A percentile compares a stretch with the other conserved stretches of the same genome.
phyloP scores from a whole-genome alignment of 2,888 invertebrate species.

The Cryptophagus acutangulus region DNA sequence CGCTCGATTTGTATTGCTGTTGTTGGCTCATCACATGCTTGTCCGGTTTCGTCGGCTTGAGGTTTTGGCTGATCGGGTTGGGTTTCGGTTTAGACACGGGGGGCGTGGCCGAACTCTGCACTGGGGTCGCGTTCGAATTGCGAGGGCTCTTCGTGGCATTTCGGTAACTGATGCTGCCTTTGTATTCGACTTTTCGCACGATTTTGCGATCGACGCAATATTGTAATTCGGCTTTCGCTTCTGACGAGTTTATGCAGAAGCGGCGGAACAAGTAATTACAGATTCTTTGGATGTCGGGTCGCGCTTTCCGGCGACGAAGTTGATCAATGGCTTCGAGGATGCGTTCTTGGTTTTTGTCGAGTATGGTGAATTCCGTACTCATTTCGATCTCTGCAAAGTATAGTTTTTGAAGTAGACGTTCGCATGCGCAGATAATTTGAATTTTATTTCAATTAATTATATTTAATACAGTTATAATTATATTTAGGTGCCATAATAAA shows the following conservation, averaged over 20 bases:
- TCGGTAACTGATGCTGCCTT: slow-evolving; percentile 79
- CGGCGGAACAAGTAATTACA: slow-evolving; percentile 74
- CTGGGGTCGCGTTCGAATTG: slow-evolving; percentile 5
- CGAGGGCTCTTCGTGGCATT: slow-evolving; percentile 73
- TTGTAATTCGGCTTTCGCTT: slow-evolving; percentile 67
- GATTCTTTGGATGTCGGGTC: slow-evolving; percentile 78
- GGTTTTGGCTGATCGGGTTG: slow-evolving; percentile 1
- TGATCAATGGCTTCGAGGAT: slow-evolving; percentile 83
- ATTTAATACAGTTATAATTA: too few species aligned
- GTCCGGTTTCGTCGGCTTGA: slow-evolving; percentile 3
- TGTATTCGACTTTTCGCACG: slow-evolving; percentile 79
- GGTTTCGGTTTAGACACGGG: slow-evolving; percentile 9
- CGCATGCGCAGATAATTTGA: too few species aligned
- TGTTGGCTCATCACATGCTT: slow-evolving; percentile 10
- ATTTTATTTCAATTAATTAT: too few species aligned
- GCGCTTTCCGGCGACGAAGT: slow-evolving; percentile 74
- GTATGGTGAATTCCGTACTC: too few species aligned
- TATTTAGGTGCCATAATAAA: too few species aligned
- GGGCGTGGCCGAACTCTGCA: slow-evolving; percentile 5
- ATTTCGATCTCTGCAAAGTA: too few species aligned
- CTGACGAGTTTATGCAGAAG: slow-evolving; percentile 64
- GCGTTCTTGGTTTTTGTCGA: slow-evolving; percentile 66
- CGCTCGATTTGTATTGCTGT: slow-evolving; percentile 15
- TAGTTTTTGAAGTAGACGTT: too few species aligned
- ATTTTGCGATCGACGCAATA: slow-evolving; percentile 69